These are phyloP conservation scores for Malthinus flaveolus DNA, from an alignment of 2,888 invertebrate genomes.

Conservation along the genomic window DNA sequence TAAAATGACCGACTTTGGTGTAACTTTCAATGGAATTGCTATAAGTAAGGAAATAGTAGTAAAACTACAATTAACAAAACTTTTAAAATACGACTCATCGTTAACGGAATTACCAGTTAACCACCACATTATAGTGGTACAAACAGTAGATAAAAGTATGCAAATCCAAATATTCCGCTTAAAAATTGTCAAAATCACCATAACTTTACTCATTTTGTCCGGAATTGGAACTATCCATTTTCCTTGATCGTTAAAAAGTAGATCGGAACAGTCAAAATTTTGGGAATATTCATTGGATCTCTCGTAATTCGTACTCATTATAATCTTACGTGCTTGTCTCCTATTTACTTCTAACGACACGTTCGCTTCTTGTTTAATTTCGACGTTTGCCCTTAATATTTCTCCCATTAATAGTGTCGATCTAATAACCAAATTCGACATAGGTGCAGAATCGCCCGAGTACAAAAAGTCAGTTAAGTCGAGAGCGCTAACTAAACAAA, in stretches of 20 bases:
- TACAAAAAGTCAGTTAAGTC: not conserved
- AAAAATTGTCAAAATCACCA: not conserved
- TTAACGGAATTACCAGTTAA: not conserved
- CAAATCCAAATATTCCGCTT: not conserved
- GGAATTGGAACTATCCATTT: not conserved
- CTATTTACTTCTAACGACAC: not conserved
- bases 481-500: not conserved
- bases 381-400: not conserved
- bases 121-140: not conserved
- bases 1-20: not conserved
- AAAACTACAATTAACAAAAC: not conserved
- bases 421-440: not conserved
- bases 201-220: not conserved
- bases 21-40: not conserved
- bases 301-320: not conserved
- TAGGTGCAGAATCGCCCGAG: not conserved
- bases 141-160: not conserved
- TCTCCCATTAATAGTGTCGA: not conserved
- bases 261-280: not conserved
- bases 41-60: conserved; percentile 1
- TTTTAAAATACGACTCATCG: not conserved
- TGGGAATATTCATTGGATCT: not conserved
- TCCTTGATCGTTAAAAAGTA: not conserved
- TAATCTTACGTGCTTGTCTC: not conserved
- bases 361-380: not conserved